Evolutionary conservation across 92 coral and sea anemone species (phyloP).

Genomic region (Chrysogorgia sp.): DNA sequence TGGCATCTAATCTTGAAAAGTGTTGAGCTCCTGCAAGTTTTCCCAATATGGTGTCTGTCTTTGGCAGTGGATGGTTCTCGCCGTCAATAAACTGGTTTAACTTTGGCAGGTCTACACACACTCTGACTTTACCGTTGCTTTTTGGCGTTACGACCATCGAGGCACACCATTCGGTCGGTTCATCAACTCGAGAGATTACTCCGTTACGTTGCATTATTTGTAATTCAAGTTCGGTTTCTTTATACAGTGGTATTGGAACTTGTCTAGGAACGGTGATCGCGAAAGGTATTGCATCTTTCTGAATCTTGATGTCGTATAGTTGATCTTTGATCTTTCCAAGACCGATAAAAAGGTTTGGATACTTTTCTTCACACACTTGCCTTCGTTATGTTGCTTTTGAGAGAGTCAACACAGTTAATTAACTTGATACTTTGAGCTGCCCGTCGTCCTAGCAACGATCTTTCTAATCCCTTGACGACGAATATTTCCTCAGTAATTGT

Average conservation of each 20-base stretch:
- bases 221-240: constrained; percentile 41
- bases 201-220: constrained; percentile 38
- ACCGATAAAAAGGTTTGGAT: constrained; percentile 46
- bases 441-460: constrained; percentile 51
- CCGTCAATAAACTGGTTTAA: constrained; percentile 52
- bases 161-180: constrained; percentile 28
- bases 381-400: constrained; percentile 21
- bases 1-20: constrained; percentile 62
- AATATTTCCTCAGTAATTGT: constrained; percentile 29
- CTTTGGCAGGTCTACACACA: constrained; percentile 56
- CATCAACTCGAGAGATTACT: constrained; percentile 23
- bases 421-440: constrained; percentile 36
- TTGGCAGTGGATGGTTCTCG: constrained; percentile 48
- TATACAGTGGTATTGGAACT: constrained; percentile 36
- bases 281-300: constrained; percentile 46
- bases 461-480: constrained; percentile 45
- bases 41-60: constrained; percentile 40
- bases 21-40: constrained; percentile 58
- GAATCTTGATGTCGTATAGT: constrained; percentile 49
- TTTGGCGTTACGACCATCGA: constrained; percentile 28
- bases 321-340: constrained; percentile 35
- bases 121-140: constrained; percentile 48
- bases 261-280: constrained; percentile 53
- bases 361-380: background rate
- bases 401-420: constrained; percentile 24